A percentile compares a stretch with the other conserved stretches of the same genome.
Conservation (phyloP, 2,113 vertebrate genomes). For the Myotis yumanensis region DNA sequence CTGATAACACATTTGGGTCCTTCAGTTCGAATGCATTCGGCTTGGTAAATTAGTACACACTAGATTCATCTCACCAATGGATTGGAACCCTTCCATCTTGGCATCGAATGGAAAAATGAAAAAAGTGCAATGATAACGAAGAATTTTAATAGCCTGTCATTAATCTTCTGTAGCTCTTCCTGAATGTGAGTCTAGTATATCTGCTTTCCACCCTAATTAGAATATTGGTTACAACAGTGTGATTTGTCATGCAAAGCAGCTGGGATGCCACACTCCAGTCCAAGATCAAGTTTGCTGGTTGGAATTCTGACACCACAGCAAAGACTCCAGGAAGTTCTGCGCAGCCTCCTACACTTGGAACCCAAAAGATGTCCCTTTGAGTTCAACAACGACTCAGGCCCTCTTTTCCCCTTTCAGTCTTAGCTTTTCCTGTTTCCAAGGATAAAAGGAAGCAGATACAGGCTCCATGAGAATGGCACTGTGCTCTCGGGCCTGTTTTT, state of each 20-base stretch:
- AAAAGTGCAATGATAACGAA: constrained; percentile 72
- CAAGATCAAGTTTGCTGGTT: constrained; percentile 37
- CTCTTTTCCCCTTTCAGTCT: background rate
- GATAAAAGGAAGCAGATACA: background rate
- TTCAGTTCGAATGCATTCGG: constrained; percentile 72
- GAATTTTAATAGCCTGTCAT: constrained; percentile 83
- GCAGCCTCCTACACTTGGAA: background rate
- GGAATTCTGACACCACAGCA: background rate
- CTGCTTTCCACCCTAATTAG: constrained; percentile 75
- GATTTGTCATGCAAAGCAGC: constrained; percentile 78
- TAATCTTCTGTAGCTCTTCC: constrained; percentile 76
- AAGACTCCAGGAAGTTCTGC: constrained; percentile 34
- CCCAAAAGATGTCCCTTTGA: constrained; percentile 36
- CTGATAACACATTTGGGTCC: constrained; percentile 77
- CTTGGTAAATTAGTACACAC: constrained; percentile 64
- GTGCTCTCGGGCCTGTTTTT: background rate
- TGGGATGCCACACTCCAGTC: constrained; percentile 47
- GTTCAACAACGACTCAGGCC: constrained; percentile 4
- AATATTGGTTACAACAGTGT: constrained; percentile 58
- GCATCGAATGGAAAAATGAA: constrained; percentile 57
- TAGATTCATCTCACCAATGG: constrained; percentile 72
- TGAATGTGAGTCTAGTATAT: constrained; percentile 59
- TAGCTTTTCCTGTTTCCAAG: background rate
- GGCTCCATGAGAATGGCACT: background rate
- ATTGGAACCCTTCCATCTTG: constrained; percentile 69